phyloP scores from a whole-genome alignment of 92 coral and sea anemone species.

The Palythoa grandiflora region DNA sequence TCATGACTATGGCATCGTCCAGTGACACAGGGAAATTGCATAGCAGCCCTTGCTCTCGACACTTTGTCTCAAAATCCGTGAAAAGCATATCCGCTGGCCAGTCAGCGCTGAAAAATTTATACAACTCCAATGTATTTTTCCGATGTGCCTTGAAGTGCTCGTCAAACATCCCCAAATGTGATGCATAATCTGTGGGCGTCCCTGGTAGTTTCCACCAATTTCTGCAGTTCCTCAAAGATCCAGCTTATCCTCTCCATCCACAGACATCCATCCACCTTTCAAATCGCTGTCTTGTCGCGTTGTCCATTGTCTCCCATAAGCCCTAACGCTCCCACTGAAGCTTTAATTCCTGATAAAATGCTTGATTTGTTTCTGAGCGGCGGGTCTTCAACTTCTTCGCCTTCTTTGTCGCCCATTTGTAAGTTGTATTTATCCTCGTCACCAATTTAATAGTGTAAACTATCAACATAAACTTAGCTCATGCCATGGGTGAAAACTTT shows the following conservation, averaged over 20 bases:
- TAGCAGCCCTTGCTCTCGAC: constrained; percentile 43
- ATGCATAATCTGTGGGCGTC: constrained; percentile 27
- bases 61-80: constrained; percentile 48
- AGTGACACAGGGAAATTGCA: constrained; percentile 42
- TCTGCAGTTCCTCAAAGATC: constrained; percentile 59
- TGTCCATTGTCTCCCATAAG: neutral
- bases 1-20: constrained; percentile 38
- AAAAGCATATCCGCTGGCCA: constrained; percentile 52
- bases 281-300: neutral
- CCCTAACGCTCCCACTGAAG: neutral
- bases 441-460: no score
- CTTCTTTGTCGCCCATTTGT: neutral
- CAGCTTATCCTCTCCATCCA: neutral
- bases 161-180: constrained; percentile 2
- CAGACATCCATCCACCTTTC: neutral
- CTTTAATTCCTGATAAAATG: neutral
- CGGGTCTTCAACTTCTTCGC: neutral
- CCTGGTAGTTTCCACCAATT: constrained; percentile 61
- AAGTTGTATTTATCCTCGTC: neutral
- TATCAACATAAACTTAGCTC: neutral
- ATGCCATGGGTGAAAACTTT: no score
- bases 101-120: constrained; percentile 35
- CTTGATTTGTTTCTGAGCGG: neutral
- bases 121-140: constrained; percentile 47
- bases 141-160: constrained; percentile 44